Conservation (phyloP, 1,140 invertebrate genomes). For the Laodelphax striatellus region DNA sequence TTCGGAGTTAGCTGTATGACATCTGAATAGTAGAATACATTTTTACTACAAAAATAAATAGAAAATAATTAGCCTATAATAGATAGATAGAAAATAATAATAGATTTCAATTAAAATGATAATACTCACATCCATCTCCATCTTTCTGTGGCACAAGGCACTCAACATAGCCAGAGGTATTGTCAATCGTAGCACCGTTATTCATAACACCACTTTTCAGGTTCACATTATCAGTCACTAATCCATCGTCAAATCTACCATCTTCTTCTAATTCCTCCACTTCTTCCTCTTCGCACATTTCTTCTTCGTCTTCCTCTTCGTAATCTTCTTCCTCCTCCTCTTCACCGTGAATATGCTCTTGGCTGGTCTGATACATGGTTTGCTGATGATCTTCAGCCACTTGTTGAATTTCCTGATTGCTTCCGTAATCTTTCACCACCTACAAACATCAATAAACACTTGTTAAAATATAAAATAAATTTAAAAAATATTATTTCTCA, state of each 20-base stretch:
- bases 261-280: conserved; percentile 7
- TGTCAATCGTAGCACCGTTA: not conserved
- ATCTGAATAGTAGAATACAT: no score
- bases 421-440: no score
- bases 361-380: not conserved
- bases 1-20: no score
- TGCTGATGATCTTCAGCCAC: no score
- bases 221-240: not conserved
- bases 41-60: no score
- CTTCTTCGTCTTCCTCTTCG: conserved; percentile 5
- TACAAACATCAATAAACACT: no score
- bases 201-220: conserved; percentile 1
- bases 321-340: not conserved
- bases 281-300: conserved; percentile 5
- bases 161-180: not conserved
- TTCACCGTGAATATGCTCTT: not conserved
- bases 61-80: not conserved
- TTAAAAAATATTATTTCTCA: no score
- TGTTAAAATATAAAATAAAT: no score
- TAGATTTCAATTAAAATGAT: no score
- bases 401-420: no score
- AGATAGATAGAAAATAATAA: no score
- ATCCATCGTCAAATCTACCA: not conserved
- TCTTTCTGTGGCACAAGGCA: not conserved
- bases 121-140: not conserved